Base-by-base conservation (phyloP, 2,797 vertebrate genomes). In the Hirundo rustica region DNA sequence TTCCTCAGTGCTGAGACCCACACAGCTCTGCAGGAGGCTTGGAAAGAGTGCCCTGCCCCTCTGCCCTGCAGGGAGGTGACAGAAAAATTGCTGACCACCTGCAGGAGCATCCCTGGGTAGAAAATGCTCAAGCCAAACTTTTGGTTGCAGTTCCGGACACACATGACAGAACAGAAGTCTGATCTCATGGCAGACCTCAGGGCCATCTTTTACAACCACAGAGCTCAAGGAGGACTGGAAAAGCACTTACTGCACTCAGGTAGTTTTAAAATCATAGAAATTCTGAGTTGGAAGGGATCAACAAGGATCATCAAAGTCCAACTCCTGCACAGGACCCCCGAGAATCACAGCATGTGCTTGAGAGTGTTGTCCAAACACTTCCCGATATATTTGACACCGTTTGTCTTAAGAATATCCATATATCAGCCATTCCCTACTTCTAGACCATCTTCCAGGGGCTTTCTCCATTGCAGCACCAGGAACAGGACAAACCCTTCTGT, bases 91-190 rank as follows among this genome's bases (percentile, higher is more conserved):
- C 66, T 94, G 57, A 61, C 26, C 6, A 3, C 8, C 11, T 1
- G 0, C 12, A 25, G 55, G 18, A 81, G 4, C 62, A 67, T 42
- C 26, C 48, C 51, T 1, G 3, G 10, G 11, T 13, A 32, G 44
- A 6, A 73, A 89, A 76, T 0, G 2, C 7, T 70, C 27, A 26
- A n/a, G 40, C 0, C 40, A 50, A 58, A 55, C 64, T 85, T 81
- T 9, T 71, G 51, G n/a, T 47, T n/a, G 21, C 0, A 1, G 12
- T 36, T 86, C 51, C 4, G 12, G 51, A 64, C 19, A 68, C 10
- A 1, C 13, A 42, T 0, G 7, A 42, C 3, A 51, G 50, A 18
- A 47, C 2, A 47, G 45, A 65, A 58, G 4, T 45, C 3, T 53
- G 22, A 16, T 34, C 40, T 60, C 54, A 5, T 1, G 2, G 30